phyloP scores from a whole-genome alignment of 2,113 vertebrate genomes.

The Alouatta palliata region DNA sequence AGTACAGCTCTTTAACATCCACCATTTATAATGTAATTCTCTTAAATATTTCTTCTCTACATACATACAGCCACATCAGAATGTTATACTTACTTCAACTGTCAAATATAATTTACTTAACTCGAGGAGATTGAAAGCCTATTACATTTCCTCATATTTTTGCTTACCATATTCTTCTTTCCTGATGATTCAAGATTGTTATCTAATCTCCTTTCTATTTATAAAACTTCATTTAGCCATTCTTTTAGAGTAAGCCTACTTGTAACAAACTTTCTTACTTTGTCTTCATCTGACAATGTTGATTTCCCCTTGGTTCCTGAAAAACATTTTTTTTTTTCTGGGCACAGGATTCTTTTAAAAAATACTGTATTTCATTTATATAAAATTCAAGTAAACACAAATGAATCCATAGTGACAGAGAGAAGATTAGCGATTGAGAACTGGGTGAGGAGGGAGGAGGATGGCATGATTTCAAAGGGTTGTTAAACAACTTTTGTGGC shows the following conservation, averaged over 20 bases:
- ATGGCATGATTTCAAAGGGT: too few species aligned
- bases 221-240: background rate
- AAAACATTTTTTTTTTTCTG: background rate
- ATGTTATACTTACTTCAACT: background rate
- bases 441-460: too few species aligned
- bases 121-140: background rate
- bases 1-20: background rate
- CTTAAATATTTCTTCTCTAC: background rate
- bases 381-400: too few species aligned
- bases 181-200: background rate
- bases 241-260: background rate
- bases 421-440: too few species aligned
- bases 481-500: too few species aligned
- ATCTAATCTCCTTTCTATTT: background rate
- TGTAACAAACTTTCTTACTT: background rate
- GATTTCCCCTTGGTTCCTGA: background rate
- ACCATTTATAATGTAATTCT: background rate
- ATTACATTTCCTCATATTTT: background rate
- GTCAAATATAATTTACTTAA: background rate
- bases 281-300: background rate
- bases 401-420: too few species aligned
- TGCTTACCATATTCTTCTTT: background rate
- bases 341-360: background rate
- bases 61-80: background rate
- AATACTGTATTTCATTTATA: too few species aligned